These are phyloP conservation scores for Climacteris rufus DNA, from an alignment of 2,113 vertebrate genomes.

Conservation along the genomic window DNA sequence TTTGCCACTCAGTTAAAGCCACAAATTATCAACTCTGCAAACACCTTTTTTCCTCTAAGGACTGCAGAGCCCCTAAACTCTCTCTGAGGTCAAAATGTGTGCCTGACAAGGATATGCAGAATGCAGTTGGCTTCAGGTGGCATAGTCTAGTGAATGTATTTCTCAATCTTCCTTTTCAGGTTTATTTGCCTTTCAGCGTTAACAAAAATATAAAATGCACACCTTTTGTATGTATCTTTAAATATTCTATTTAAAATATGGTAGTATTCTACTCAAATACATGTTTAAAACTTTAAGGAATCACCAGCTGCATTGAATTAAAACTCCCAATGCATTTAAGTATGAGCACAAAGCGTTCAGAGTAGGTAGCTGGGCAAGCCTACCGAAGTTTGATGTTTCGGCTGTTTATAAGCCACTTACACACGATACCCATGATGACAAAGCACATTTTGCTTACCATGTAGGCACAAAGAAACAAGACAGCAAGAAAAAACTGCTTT, in stretches of 20 bases:
- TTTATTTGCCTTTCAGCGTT: not conserved
- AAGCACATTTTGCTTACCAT: not conserved
- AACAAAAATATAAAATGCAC: not conserved
- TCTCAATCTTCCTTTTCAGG: not conserved
- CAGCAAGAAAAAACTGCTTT: not conserved
- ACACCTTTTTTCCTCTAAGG: not conserved
- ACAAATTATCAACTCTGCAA: not conserved
- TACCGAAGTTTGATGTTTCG: not conserved
- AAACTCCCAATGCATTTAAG: not conserved
- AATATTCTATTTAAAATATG: not conserved
- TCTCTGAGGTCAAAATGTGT: not conserved
- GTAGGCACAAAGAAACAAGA: not conserved
- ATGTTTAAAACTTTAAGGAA: not conserved
- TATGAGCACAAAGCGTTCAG: accelerated
- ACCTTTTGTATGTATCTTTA: not conserved
- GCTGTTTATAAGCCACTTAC: not conserved
- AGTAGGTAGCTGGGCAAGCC: not conserved
- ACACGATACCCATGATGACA: not conserved
- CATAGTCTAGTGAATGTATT: not conserved
- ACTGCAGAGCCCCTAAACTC: not conserved
- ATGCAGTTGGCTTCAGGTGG: not conserved
- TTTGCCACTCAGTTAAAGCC: not conserved
- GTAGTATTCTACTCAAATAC: not conserved
- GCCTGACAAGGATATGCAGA: not conserved
- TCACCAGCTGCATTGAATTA: not conserved